Percentiles rank a stretch among this genome's conserved stretches.
phyloP scores from a whole-genome alignment of 1,140 invertebrate species.

The Drosophila persimilis region DNA sequence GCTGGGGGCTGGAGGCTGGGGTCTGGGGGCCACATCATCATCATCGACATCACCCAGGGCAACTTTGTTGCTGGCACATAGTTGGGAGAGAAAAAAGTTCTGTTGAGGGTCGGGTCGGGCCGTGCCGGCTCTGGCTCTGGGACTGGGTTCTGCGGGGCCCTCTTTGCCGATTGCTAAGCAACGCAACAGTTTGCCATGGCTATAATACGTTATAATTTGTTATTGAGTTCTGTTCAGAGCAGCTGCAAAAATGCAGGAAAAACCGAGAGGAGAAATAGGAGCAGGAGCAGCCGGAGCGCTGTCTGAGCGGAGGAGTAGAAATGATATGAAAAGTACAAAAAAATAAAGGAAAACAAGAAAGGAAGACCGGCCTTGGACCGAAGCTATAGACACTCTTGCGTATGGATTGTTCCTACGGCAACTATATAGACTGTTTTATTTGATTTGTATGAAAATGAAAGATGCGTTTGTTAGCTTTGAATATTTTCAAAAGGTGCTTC shows the following conservation, averaged over 20 bases:
- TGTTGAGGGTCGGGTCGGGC: constrained; percentile 1
- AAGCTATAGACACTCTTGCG: not conserved
- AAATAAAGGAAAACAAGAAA: constrained; percentile 34
- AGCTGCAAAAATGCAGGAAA: constrained; percentile 72
- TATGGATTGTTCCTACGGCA: not conserved
- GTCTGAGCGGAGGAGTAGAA: constrained; percentile 24
- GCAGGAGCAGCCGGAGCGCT: not conserved
- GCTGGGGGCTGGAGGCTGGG: not conserved
- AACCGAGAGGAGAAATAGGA: constrained; percentile 16
- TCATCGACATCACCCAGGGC: constrained; percentile 70
- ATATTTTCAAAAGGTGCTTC: not conserved
- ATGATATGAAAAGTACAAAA: constrained; percentile 49
- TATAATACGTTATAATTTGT: constrained; percentile 83
- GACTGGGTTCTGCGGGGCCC: constrained; percentile 26
- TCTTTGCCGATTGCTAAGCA: constrained; percentile 72
- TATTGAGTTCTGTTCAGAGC: constrained; percentile 79
- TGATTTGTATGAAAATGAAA: no score
- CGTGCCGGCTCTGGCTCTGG: constrained; percentile 19
- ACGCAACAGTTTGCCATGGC: constrained; percentile 83
- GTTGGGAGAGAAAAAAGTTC: constrained; percentile 44
- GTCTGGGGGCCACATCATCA: constrained; percentile 23
- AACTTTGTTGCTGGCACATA: constrained; percentile 78
- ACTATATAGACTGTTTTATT: no score
- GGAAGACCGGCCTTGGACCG: not conserved
- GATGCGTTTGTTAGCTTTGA: not conserved